These are phyloP conservation scores for Caenorhabditis afra DNA, from an alignment of 2,888 invertebrate species.

Conservation along the genomic window DNA sequence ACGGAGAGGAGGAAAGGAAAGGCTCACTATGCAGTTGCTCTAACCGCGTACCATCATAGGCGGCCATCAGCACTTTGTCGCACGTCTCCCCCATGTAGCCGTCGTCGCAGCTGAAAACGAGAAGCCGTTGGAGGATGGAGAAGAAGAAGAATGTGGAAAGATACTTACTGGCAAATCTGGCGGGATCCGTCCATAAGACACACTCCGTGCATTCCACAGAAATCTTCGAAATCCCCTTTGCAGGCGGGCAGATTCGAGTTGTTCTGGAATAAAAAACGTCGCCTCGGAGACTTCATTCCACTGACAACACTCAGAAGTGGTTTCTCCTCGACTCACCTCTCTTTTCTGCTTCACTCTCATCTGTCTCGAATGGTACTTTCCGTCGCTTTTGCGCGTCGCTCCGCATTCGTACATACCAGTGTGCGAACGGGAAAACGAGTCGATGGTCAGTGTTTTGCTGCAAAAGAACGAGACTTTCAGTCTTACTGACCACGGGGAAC, in stretches of 20 bases:
- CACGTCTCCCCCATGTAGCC: slow-evolving; percentile 58
- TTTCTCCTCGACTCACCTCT: slow-evolving; percentile 33
- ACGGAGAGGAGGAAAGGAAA: slow-evolving; percentile 26
- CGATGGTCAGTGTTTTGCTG: slow-evolving; percentile 45
- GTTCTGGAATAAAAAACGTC: slow-evolving; percentile 46
- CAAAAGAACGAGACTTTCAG: neutral
- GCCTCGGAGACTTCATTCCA: no score
- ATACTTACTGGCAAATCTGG: slow-evolving; percentile 49
- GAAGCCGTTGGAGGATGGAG: no score
- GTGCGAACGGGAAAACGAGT: slow-evolving; percentile 43
- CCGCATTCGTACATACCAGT: slow-evolving; percentile 57
- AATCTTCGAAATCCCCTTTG: neutral
- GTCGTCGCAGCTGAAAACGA: slow-evolving; percentile 48
- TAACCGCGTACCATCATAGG: slow-evolving; percentile 59
- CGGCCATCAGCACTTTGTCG: slow-evolving; percentile 52
- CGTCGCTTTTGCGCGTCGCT: slow-evolving; percentile 48
- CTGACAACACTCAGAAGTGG: no score
- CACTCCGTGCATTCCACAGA: slow-evolving; percentile 40
- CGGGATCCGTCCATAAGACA: slow-evolving; percentile 46
- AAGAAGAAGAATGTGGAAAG: no score
- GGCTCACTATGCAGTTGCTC: slow-evolving; percentile 50
- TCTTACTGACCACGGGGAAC: slow-evolving; percentile 3
- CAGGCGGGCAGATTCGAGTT: slow-evolving; percentile 36
- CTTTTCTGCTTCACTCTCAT: slow-evolving; percentile 48
- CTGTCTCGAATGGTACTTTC: slow-evolving; percentile 57